Evolutionary conservation across 1,140 invertebrate species (phyloP), one percentile per base, ranked within the genome.

Genomic region (Asobara japonica): DNA sequence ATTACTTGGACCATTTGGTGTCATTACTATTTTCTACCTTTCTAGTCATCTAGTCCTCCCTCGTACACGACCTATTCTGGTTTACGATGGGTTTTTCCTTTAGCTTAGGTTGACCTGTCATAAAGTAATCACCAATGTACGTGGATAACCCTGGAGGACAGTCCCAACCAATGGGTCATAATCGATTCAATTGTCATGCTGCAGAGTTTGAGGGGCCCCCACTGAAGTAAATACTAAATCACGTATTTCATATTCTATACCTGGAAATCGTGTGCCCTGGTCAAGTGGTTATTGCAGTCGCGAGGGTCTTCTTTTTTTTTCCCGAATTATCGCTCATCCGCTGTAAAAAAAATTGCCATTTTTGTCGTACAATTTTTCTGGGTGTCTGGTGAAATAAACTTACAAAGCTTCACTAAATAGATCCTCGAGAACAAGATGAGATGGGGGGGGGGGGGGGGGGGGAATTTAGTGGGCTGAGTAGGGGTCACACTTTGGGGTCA

Each of bases 101-200:
- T 16, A 22, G 62, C 38, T 22, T 33, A 27, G 18, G 22, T 20
- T 48, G 60, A 25, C 62, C 31, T 60, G 69, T 67, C 69, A 16
- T 45, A 74, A 71, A 74, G 69, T 66, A 69, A 64, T 74, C 41
- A 68, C 67, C 41, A 74, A 74, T 71, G 33, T 20, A 20, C 41
- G 18, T 41, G 30, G 20, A 73, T 60, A 71, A 71, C 20, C 51
- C 18, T 36, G 56, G 27, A 71, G 56, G 61, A 67, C 67, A 48
- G 27, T 36, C 16, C 16, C 29, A 31, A 11, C 61, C 51, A 73
- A 67, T 73, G 71, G 71, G 31, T 62, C 64, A 61, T 73, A 67
- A 73, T 73, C 71, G 71, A 73, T 73, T 73, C 45, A 56, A 62
- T 61, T 70, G 69, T 70, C 69, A 61, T 62, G 38, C 29, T 29